Conservation (phyloP, 37 sponge, comb jelly and placozoan species). For the Halisarca cf. caerulea region DNA sequence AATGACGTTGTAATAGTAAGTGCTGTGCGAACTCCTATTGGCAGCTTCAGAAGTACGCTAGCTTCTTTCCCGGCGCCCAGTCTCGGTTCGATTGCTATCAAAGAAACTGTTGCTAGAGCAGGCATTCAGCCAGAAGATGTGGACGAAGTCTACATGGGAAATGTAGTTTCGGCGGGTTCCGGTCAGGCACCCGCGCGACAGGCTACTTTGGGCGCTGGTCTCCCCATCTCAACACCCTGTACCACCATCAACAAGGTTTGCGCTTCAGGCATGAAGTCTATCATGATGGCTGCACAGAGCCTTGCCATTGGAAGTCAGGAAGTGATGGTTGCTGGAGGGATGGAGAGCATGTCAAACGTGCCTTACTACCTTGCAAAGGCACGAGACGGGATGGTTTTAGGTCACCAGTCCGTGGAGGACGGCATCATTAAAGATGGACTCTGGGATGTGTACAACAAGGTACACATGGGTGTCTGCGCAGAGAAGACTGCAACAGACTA, state of each 20-base stretch:
- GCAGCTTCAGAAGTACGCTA: slow-evolving; percentile 77
- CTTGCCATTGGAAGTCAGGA: slow-evolving; percentile 88
- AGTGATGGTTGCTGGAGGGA: slow-evolving; percentile 97
- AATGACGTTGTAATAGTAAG: slow-evolving; percentile 83
- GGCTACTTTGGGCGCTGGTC: slow-evolving; percentile 92
- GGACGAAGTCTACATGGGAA: slow-evolving; percentile 98
- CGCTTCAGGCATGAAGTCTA: slow-evolving; percentile 86
- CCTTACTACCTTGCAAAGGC: slow-evolving; percentile 89
- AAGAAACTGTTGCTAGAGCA: slow-evolving; percentile 68
- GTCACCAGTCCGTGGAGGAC: slow-evolving; percentile 84
- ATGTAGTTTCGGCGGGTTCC: slow-evolving; percentile 83
- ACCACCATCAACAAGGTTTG: slow-evolving; percentile 99
- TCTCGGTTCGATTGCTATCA: slow-evolving; percentile 77
- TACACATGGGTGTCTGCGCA: slow-evolving; percentile 96
- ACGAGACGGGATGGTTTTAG: slow-evolving; percentile 72
- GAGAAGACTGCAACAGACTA: slow-evolving; percentile 89
- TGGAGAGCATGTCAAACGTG: slow-evolving; percentile 99
- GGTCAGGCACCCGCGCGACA: slow-evolving; percentile 98
- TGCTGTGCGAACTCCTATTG: slow-evolving; percentile 88
- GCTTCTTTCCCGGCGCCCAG: slow-evolving; percentile 75
- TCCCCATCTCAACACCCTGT: slow-evolving; percentile 88
- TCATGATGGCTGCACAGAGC: slow-evolving; percentile 94
- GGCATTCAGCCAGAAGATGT: slow-evolving; percentile 64
- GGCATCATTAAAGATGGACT: slow-evolving; percentile 96
- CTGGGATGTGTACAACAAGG: slow-evolving; percentile 94